Conservation (phyloP, 2,888 invertebrate genomes). For the Orchestes rusci region DNA sequence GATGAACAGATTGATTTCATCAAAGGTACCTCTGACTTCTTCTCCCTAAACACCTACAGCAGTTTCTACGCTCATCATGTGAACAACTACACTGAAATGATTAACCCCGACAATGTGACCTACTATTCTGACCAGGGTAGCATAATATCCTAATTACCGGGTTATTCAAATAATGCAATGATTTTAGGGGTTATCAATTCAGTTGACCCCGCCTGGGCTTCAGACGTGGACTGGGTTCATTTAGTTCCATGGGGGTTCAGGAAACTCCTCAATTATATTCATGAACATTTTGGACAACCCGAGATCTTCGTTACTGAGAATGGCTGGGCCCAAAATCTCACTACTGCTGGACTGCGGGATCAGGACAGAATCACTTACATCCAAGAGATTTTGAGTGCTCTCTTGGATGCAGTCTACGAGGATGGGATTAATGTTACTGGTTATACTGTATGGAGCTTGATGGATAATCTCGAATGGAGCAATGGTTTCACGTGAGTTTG, state of each 20-base stretch:
- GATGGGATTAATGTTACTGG: slow-evolving; percentile 44
- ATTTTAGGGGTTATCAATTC: not conserved
- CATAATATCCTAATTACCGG: too few species aligned
- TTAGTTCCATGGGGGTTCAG: slow-evolving; percentile 46
- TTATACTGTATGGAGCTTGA: slow-evolving; percentile 34
- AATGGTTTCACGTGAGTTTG: slow-evolving; percentile 40
- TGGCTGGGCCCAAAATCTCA: slow-evolving; percentile 18
- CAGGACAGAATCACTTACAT: slow-evolving; percentile 21
- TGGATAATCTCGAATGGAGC: slow-evolving; percentile 47
- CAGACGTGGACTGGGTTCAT: slow-evolving; percentile 26
- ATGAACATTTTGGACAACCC: slow-evolving; percentile 7
- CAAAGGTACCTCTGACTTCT: slow-evolving; percentile 57
- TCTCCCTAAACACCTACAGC: slow-evolving; percentile 14
- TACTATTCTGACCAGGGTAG: slow-evolving; percentile 7
- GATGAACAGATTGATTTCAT: slow-evolving; percentile 53
- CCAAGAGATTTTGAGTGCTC: slow-evolving; percentile 24
- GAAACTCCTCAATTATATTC: slow-evolving; percentile 12
- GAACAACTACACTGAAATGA: slow-evolving; percentile 6
- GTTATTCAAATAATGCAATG: too few species aligned
- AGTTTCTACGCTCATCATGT: slow-evolving; percentile 4
- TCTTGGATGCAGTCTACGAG: slow-evolving; percentile 37
- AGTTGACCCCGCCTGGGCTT: slow-evolving; percentile 8
- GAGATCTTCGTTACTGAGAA: slow-evolving; percentile 20
- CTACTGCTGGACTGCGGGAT: slow-evolving; percentile 23
- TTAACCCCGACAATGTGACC: slow-evolving; percentile 2